Conservation (phyloP, 1,140 invertebrate genomes). For the Drosophila lacteicornis region DNA sequence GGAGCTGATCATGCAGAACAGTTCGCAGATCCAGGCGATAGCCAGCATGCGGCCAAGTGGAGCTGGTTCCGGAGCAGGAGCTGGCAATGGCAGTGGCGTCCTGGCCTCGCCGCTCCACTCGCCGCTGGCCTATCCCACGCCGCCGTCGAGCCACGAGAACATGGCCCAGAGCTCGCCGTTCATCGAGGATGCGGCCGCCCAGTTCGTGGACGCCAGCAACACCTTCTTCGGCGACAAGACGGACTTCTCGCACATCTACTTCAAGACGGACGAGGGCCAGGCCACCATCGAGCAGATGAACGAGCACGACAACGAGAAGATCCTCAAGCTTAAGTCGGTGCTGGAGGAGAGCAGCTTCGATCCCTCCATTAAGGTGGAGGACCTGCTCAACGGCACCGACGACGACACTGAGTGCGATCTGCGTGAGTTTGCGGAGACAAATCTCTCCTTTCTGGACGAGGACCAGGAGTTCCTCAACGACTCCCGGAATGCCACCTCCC, state of each 20-base stretch:
- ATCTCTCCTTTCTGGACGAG: conserved; percentile 82
- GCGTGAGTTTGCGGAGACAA: conserved; percentile 80
- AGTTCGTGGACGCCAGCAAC: conserved; percentile 77
- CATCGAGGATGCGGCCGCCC: conserved; percentile 79
- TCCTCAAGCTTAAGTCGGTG: conserved; percentile 85
- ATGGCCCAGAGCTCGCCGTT: conserved; percentile 83
- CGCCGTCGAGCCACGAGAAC: conserved; percentile 93
- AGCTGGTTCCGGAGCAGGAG: neutral
- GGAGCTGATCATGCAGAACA: conserved; percentile 84
- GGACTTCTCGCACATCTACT: conserved; percentile 76
- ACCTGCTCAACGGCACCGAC: conserved; percentile 71
- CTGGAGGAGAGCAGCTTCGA: conserved; percentile 81
- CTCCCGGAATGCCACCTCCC: conserved; percentile 88
- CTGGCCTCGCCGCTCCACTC: conserved; percentile 88
- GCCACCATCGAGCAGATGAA: conserved; percentile 61
- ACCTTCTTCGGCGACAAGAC: conserved; percentile 80
- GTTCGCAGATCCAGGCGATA: conserved; percentile 85
- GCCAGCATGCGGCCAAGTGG: conserved; percentile 74
- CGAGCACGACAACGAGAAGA: conserved; percentile 85
- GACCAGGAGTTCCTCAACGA: conserved; percentile 86
- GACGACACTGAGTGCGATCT: conserved; percentile 77
- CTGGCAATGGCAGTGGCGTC: conserved; percentile 79
- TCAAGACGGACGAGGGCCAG: conserved; percentile 66
- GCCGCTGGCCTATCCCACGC: conserved; percentile 92
- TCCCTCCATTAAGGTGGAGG: conserved; percentile 76